Evolutionary conservation across 2,113 vertebrate species (phyloP).

Genomic region (Pithys albifrons): DNA sequence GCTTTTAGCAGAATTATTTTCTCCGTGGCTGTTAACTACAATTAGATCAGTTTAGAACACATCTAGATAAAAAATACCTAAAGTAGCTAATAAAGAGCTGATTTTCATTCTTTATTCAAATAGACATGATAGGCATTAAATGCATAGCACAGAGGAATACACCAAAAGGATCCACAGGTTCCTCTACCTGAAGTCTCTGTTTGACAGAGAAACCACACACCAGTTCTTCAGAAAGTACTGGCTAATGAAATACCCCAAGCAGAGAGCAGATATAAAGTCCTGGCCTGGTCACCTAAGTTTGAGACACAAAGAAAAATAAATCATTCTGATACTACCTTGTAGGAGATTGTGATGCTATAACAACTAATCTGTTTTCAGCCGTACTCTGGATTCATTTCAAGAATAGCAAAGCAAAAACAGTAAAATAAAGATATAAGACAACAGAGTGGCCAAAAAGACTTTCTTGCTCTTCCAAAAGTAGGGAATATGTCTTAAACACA

Average conservation of each 20-base stretch:
- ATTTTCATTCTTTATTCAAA: background rate
- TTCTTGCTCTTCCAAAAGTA: background rate
- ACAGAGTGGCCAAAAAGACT: background rate
- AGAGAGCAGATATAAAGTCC: background rate
- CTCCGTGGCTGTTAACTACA: background rate
- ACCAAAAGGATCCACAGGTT: background rate
- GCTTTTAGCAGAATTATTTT: background rate
- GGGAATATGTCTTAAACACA: background rate
- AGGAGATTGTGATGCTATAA: background rate
- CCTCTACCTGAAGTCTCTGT: background rate
- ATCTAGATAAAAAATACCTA: background rate
- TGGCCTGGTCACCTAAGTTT: background rate
- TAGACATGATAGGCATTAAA: background rate
- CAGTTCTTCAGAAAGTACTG: background rate
- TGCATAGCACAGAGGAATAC: background rate
- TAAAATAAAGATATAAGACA: background rate
- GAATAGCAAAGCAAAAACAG: background rate
- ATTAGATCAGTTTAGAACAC: background rate
- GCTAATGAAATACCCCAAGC: background rate
- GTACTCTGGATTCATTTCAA: background rate
- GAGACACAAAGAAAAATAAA: background rate
- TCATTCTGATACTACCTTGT: background rate
- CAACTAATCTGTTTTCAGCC: background rate
- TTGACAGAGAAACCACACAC: background rate
- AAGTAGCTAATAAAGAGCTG: background rate